Conservation (phyloP, 2,888 invertebrate species). For the Heliconius erato region DNA sequence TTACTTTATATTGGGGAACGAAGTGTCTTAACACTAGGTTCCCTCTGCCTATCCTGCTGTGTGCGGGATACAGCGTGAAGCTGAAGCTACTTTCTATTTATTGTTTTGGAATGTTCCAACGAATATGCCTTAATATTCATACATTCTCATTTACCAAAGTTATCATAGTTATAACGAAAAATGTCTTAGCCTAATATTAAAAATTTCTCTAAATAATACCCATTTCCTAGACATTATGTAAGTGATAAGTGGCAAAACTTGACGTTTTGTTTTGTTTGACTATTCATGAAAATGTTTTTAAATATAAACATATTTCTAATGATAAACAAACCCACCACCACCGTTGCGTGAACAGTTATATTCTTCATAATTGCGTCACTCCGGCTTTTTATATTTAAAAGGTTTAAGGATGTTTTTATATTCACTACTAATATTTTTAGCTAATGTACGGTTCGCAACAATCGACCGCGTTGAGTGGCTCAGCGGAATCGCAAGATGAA, state of each 20-base stretch:
- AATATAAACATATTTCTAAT: background rate
- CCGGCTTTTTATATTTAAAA: too few relatives aligned
- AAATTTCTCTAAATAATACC: too few relatives aligned
- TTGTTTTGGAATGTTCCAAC: background rate
- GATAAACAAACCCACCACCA: background rate
- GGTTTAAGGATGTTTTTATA: slow-evolving; percentile 15
- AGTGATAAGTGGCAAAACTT: too few relatives aligned
- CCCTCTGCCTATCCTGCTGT: too few relatives aligned
- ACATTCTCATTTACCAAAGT: background rate
- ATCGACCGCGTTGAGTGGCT: slow-evolving; percentile 76
- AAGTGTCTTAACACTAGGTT: too few relatives aligned
- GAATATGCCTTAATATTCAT: background rate
- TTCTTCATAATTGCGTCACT: background rate
- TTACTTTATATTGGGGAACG: too few relatives aligned
- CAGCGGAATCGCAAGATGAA: slow-evolving; percentile 79
- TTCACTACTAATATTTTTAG: slow-evolving; percentile 52
- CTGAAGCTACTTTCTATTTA: too few relatives aligned
- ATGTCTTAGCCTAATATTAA: too few relatives aligned
- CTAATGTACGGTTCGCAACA: slow-evolving; percentile 81
- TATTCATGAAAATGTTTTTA: too few relatives aligned
- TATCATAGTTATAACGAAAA: background rate
- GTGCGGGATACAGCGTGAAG: too few relatives aligned
- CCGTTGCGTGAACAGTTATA: background rate
- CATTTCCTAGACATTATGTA: too few relatives aligned
- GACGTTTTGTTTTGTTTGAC: too few relatives aligned